Evolutionary conservation across 1,140 invertebrate species (phyloP).

Genomic region (Phymorhynchus buccinoides): DNA sequence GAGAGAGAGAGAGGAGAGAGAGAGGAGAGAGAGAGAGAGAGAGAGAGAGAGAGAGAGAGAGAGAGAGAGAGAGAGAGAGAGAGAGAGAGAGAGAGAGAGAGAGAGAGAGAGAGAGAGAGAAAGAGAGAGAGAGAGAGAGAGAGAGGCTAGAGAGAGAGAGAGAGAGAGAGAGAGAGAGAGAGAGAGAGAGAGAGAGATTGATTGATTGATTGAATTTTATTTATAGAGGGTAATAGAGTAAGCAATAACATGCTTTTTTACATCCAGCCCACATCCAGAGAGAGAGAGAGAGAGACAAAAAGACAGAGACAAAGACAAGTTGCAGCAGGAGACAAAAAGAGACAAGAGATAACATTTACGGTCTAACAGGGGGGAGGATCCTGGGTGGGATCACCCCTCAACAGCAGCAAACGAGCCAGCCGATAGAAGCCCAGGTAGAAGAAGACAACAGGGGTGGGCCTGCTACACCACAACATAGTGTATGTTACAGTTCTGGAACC

Average conservation of each 20-base stretch:
- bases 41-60: too few species aligned
- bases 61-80: too few species aligned
- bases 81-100: neutral
- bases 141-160: neutral
- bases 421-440: neutral
- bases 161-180: neutral
- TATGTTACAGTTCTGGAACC: too few species aligned
- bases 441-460: too few species aligned
- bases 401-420: neutral
- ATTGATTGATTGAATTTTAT: too few species aligned
- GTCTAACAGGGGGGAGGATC: neutral
- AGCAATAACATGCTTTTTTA: too few species aligned
- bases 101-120: neutral
- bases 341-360: neutral
- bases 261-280: too few species aligned
- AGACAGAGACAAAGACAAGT: neutral
- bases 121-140: neutral
- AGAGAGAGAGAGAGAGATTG: neutral
- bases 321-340: neutral
- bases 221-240: too few species aligned
- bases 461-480: too few species aligned
- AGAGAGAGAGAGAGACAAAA: neutral
- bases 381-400: neutral
- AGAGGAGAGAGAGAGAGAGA: neutral
- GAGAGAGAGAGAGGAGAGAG: constrained; percentile 4